Evolutionary conservation across 2,113 vertebrate genomes (phyloP).

Genomic region (Laticauda colubrina): DNA sequence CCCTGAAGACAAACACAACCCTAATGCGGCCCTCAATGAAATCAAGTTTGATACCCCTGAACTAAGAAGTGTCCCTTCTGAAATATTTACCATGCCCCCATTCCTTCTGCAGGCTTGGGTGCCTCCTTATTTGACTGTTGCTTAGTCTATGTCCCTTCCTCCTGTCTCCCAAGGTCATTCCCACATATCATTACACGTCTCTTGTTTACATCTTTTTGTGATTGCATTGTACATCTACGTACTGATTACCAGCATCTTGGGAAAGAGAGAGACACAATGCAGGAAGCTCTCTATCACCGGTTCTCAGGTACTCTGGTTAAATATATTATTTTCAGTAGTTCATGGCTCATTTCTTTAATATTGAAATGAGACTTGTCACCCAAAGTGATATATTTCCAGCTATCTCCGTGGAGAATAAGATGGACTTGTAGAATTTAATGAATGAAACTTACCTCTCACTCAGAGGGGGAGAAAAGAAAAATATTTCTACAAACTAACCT

Average conservation of each 20-base stretch:
- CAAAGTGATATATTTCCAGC: constrained; percentile 64
- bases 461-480: neutral
- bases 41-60: neutral
- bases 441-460: constrained; percentile 45
- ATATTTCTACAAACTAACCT: neutral
- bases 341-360: constrained; percentile 73
- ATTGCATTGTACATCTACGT: constrained; percentile 25
- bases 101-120: neutral
- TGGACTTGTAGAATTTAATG: constrained; percentile 45
- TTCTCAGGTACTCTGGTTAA: constrained; percentile 62
- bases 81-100: neutral
- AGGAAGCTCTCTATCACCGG: constrained; percentile 55
- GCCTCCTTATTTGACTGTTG: neutral
- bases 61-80: neutral
- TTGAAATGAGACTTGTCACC: constrained; percentile 69
- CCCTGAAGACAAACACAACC: too few relatives aligned
- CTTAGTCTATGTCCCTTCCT: neutral
- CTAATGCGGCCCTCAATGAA: too few relatives aligned
- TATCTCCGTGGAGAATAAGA: constrained; percentile 55
- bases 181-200: neutral
- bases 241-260: constrained; percentile 41
- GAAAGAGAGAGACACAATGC: neutral
- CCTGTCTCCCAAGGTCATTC: too few relatives aligned
- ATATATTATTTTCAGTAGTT: constrained; percentile 70
- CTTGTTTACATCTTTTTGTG: neutral